Evolutionary conservation across 2,113 vertebrate genomes (phyloP), one percentile per base, ranked within the genome.

Genomic region (Microcebus ravelobensis): DNA sequence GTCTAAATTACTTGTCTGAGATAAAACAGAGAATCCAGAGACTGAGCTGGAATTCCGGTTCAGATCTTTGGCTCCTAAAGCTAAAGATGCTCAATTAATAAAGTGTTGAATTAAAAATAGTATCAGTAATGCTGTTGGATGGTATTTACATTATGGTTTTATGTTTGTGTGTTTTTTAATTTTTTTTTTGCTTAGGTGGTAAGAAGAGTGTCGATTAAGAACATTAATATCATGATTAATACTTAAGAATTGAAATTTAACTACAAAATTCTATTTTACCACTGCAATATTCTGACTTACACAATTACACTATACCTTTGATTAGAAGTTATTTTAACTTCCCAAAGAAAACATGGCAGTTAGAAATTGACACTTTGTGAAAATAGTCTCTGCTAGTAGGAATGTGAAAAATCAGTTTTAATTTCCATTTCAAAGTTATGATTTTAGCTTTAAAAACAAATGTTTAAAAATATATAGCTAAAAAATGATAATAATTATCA

Each of bases 391-490:
- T 65, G 6, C 34, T 80, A 70, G 21, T 9, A 88, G 23, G 5
- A 77, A 85, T 50, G 18, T 86, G 29, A 59, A 79, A 89, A 50
- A 31, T 50, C 29, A 42, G 45, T 48, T 90, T 94, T 93, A 68
- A 65, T 73, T 85, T 70, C 5, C 77, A 57, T 42, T 85, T 71
- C 45, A 93, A 90, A 77, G 21, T 61, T 84, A 79, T 17, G 9
- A 29, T 74, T 90, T 71, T 70, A 57, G 31, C n/a, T 77, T 87
- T 80, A 45, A 90, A 74, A 92, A 88, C 8, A 23, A 71, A 59
- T 45, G 2, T 67, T 80, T 68, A 94, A 90, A 91, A 55, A 91
- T 93, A 85, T 34, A 88, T 1, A 94, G 42, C 73, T 82, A 87
- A 70, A 74, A 94, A 87, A 17, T 42, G 17, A 27, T 14, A 86